Conservation (phyloP, 2,113 vertebrate genomes). For the Grallaria varia region DNA sequence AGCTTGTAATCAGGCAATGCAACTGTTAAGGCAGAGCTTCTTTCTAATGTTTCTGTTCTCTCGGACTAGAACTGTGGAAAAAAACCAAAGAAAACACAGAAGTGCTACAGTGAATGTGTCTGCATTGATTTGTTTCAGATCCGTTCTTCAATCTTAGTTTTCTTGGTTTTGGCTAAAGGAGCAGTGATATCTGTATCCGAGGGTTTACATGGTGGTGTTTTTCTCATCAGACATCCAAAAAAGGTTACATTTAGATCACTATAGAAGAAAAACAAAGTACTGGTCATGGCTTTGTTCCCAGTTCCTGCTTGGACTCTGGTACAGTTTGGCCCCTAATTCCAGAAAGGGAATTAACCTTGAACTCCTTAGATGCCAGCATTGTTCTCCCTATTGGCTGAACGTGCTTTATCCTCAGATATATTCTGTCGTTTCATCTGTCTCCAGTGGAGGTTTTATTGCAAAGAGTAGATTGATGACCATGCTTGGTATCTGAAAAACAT, state of each 20-base stretch:
- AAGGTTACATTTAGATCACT: conserved; percentile 57
- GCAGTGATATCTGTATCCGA: neutral
- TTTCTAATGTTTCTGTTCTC: neutral
- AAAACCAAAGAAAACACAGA: neutral
- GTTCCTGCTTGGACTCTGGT: conserved; percentile 40
- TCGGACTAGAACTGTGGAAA: neutral
- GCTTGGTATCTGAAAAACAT: conserved; percentile 39
- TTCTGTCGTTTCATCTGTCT: conserved; percentile 54
- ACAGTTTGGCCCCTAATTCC: conserved; percentile 49
- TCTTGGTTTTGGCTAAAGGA: neutral
- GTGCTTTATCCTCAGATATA: conserved; percentile 37
- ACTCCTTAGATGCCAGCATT: conserved; percentile 24
- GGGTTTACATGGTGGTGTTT: conserved; percentile 32
- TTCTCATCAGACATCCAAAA: conserved; percentile 26
- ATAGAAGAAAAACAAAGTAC: conserved; percentile 21
- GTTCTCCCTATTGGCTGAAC: conserved; percentile 39
- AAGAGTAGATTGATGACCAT: neutral
- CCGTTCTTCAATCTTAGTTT: neutral
- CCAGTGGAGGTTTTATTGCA: neutral
- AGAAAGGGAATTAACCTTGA: conserved; percentile 61
- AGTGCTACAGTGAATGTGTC: neutral
- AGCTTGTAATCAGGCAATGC: neutral
- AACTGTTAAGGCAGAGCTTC: neutral
- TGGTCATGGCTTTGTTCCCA: conserved; percentile 41
- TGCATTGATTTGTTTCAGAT: neutral